A percentile compares a stretch with the other conserved stretches of the same genome.
These are phyloP conservation scores for Leucoraja ocellata DNA, from an alignment of 2,797 vertebrate genomes.

Conservation along the genomic window DNA sequence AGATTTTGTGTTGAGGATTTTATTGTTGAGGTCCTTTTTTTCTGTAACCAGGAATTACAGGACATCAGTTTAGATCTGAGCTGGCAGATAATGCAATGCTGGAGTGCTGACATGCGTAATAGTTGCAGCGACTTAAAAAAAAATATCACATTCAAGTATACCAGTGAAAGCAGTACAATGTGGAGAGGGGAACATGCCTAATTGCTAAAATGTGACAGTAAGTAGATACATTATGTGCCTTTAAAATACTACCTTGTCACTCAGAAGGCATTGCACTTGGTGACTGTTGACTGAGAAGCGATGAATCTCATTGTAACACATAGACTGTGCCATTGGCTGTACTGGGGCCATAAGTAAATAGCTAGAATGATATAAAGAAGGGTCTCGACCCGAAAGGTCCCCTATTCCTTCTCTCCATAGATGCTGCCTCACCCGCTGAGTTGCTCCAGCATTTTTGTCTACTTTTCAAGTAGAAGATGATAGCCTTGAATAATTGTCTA, in stretches of 20 bases:
- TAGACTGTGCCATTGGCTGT: neutral
- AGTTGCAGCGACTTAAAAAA: neutral
- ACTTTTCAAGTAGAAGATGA: neutral
- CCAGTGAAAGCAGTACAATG: neutral
- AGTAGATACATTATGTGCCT: neutral
- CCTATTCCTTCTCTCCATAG: too few species aligned
- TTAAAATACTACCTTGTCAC: neutral
- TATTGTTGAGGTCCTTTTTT: too few species aligned
- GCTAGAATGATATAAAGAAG: neutral
- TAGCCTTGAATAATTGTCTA: neutral
- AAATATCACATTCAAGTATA: neutral
- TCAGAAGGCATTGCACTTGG: neutral
- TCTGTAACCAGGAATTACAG: neutral
- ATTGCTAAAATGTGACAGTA: neutral
- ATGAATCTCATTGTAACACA: neutral
- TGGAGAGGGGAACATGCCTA: neutral
- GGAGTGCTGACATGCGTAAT: neutral
- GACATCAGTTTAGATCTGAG: neutral
- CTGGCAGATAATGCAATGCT: neutral
- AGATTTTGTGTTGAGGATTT: neutral
- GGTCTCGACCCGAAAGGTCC: too few species aligned
- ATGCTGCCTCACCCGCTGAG: too few species aligned
- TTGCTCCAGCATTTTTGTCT: too few species aligned
- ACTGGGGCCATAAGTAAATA: neutral
- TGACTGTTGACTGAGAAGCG: neutral